A percentile compares a stretch with the other conserved stretches of the same genome.
Conservation (phyloP, 2,113 vertebrate genomes). For the Pipa parva region DNA sequence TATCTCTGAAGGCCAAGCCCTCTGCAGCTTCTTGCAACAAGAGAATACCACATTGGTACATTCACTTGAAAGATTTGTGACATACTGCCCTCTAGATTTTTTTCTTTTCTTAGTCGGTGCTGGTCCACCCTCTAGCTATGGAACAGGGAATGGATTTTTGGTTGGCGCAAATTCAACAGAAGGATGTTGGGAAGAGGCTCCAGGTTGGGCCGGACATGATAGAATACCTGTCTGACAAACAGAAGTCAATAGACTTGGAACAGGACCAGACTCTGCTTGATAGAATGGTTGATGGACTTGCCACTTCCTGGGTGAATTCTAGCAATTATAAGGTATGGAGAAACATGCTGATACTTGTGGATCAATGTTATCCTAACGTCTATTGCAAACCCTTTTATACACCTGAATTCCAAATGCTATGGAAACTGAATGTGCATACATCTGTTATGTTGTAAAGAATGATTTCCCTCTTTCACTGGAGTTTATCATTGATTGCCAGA, state of each 20-base stretch:
- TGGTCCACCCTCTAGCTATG: constrained; percentile 63
- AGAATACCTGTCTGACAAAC: constrained; percentile 86
- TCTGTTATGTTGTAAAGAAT: no score
- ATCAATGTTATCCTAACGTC: no score
- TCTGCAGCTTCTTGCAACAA: constrained; percentile 69
- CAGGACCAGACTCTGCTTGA: constrained; percentile 93
- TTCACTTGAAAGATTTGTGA: constrained; percentile 55
- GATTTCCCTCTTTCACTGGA: no score
- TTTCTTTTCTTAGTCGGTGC: constrained; percentile 51
- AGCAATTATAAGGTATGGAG: constrained; percentile 95
- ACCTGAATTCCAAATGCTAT: no score
- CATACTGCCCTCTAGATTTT: constrained; percentile 61
- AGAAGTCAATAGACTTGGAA: constrained; percentile 90
- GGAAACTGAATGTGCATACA: no score
- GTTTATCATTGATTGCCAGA: no score
- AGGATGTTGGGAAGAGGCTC: constrained; percentile 89
- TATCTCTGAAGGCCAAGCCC: constrained; percentile 72
- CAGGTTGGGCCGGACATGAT: constrained; percentile 94
- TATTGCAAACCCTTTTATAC: no score
- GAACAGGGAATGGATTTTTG: constrained; percentile 92
- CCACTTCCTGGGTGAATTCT: constrained; percentile 94
- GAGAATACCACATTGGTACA: constrained; percentile 56
- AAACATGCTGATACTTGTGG: no score
- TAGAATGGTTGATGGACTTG: constrained; percentile 93
- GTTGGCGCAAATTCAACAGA: constrained; percentile 88